Percentiles rank a stretch among this genome's conserved stretches.
phyloP scores from a whole-genome alignment of 1,140 invertebrate species.

The Aphelinus atriplicis region DNA sequence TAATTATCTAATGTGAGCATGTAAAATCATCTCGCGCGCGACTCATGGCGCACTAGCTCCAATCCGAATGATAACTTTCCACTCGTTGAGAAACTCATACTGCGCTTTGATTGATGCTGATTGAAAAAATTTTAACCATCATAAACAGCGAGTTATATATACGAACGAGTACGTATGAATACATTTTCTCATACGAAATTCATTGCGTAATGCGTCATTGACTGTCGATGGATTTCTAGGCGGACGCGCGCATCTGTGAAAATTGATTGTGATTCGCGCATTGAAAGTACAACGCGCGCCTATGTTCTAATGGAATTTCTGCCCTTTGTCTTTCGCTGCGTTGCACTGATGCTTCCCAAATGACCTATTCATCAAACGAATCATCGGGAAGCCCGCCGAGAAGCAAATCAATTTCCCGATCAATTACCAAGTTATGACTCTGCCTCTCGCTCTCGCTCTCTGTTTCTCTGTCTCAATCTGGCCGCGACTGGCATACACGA shows the following conservation, averaged over 20 bases:
- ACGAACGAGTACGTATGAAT: too few species aligned
- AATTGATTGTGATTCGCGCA: not conserved
- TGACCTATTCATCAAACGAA: not conserved
- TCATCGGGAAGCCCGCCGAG: not conserved
- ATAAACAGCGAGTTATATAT: too few species aligned
- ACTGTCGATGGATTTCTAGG: not conserved
- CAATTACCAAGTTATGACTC: slow-evolving; percentile 3
- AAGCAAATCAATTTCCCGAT: slow-evolving; percentile 15
- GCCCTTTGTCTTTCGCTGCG: slow-evolving; percentile 7
- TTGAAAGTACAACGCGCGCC: too few species aligned
- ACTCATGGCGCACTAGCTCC: too few species aligned
- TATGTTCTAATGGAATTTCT: not conserved
- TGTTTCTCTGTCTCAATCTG: too few species aligned
- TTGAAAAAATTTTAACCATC: not conserved
- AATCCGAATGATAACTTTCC: too few species aligned
- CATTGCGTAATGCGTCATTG: too few species aligned
- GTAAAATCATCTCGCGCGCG: not conserved
- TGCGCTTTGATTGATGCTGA: slow-evolving; percentile 16
- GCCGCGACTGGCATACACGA: not conserved
- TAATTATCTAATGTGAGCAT: slow-evolving; percentile 10
- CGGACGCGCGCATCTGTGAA: not conserved
- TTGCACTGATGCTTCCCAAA: slow-evolving; percentile 9
- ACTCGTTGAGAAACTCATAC: too few species aligned
- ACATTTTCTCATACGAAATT: too few species aligned
- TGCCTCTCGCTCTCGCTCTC: not conserved